Percentiles rank a stretch among this genome's conserved stretches.
Conservation (phyloP, 2,797 vertebrate genomes). For the Salmo trutta region DNA sequence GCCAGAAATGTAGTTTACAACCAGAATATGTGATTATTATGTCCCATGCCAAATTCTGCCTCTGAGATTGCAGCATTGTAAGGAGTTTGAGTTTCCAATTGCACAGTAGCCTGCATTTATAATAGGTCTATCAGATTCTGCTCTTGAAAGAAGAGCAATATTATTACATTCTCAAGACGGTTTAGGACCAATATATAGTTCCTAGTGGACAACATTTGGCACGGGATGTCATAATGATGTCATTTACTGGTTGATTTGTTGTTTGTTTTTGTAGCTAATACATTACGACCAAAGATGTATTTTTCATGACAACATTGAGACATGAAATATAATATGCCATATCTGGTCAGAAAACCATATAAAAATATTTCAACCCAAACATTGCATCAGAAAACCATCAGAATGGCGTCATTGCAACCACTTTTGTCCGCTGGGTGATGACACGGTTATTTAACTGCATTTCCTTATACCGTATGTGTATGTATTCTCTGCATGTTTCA, state of each 20-base stretch:
- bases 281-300: too few species aligned
- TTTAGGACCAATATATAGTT: too few species aligned
- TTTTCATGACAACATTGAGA: neutral
- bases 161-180: too few species aligned
- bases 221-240: neutral
- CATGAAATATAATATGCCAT: neutral
- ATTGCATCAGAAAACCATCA: too few species aligned
- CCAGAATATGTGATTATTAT: neutral
- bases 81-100: neutral
- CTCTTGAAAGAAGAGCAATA: too few species aligned
- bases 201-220: neutral
- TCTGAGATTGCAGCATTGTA: neutral
- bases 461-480: neutral
- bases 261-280: too few species aligned
- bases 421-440: neutral
- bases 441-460: neutral
- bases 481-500: neutral
- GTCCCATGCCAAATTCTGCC: neutral
- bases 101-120: neutral
- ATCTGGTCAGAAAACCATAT: too few species aligned
- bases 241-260: too few species aligned
- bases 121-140: neutral
- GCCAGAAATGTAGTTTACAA: too few species aligned
- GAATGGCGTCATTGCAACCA: too few species aligned
- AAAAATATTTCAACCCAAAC: too few species aligned